Evolutionary conservation across 2,113 vertebrate genomes (phyloP), one percentile per base, ranked within the genome.

Genomic region (Odontophorus gujanensis): DNA sequence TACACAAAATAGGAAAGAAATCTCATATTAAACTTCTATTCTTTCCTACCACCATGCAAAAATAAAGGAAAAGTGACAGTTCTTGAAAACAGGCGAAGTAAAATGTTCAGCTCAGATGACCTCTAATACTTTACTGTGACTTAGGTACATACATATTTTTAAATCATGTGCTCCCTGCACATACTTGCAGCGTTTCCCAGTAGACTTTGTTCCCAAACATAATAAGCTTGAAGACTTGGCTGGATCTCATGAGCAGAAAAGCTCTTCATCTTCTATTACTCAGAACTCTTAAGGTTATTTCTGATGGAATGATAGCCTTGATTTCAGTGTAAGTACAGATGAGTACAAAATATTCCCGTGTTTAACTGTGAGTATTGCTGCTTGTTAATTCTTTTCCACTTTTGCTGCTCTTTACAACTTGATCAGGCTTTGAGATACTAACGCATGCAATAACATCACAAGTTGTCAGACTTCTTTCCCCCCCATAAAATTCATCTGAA

Each of bases 191-290:
- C 11, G 13, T 71, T 83, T 92, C 38, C 32, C 42, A 84, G 8
- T 87, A 74, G 78, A 55, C 65, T 45, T 66, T 22, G 8, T n/a
- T 73, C 45, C 14, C 22, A 65, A 89, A 90, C 62, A 43, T 30
- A 90, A 72, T 88, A 65, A 90, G 11, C 48, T 50, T 50, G 22
- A 61, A 80, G 55, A 85, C 12, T 81, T 40, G 28, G 20, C 19
- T 16, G 11, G 63, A 13, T 4, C 43, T 89, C 38, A n/a, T 48
- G 30, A 85, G 8, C 32, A 65, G 79, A 79, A 21, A 47, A 32
- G 89, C 61, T 79, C 61, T 93, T 95, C 55, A 63, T 10, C 48
- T 82, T 95, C 83, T 80, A 18, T 89, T 68, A 94, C 55, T 45
- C 14, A 78, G 55, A 58, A 62, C 68, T 17, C 1, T 72, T 76